Percentiles rank a stretch among this genome's conserved stretches.
phyloP scores from a whole-genome alignment of 2,888 invertebrate species.

The Phytoseiulus persimilis region DNA sequence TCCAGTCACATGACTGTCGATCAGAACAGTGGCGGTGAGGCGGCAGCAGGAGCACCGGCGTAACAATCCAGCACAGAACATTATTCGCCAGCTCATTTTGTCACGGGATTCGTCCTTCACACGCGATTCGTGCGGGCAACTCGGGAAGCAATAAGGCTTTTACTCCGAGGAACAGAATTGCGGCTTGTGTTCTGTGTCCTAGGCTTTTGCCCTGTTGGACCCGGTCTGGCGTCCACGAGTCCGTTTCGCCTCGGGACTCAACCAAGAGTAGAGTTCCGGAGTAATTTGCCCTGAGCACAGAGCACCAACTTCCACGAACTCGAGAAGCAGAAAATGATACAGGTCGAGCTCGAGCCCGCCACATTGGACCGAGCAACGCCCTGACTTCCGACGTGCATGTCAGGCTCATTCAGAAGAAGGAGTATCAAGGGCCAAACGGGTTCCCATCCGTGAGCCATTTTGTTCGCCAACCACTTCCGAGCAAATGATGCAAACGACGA shows the following conservation, averaged over 20 bases:
- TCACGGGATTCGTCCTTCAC: background rate
- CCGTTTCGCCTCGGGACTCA: too few species aligned
- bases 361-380: too few species aligned
- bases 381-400: too few species aligned
- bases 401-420: too few species aligned
- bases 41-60: background rate
- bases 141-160: background rate
- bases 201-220: too few species aligned
- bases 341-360: too few species aligned
- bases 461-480: background rate
- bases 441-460: background rate
- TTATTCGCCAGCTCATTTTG: background rate
- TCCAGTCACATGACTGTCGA: background rate
- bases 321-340: too few species aligned
- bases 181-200: background rate
- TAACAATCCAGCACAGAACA: constrained; percentile 5
- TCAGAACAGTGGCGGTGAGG: background rate
- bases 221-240: too few species aligned
- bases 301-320: too few species aligned
- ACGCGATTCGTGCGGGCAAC: background rate
- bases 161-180: background rate
- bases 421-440: background rate
- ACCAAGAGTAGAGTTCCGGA: too few species aligned
- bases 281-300: too few species aligned
- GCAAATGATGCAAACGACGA: background rate